Evolutionary conservation across 2,797 vertebrate genomes (phyloP), one percentile per base, ranked within the genome.

Genomic region (Muscicapa striata): DNA sequence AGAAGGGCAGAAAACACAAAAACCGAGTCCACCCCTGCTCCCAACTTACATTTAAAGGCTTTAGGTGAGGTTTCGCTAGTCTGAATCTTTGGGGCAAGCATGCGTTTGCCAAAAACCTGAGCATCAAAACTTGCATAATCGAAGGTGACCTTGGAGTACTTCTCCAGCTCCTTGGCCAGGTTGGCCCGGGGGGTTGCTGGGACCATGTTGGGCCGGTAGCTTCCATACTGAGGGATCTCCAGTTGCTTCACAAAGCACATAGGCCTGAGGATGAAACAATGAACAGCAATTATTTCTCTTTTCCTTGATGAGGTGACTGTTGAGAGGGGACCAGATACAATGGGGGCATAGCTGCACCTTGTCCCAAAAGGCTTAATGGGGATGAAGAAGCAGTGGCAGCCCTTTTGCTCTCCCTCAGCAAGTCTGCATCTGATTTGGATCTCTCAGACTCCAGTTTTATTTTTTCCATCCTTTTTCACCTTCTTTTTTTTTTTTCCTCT

Each of bases 91-190:
- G 99, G 99, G 97, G 98, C 99, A 98, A 99, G 99, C 98, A 98
- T 98, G 97, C 98, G 99, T 98, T 99, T 99, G 98, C 99, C 99
- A 90, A 99, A 99, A 98, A 99, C 99, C 98, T 99, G 99, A 97
- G 99, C 99, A 87, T 99, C 99, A 91, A 99, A 99, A 98, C 99
- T 99, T 98, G 99, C 99, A 98, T 99, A 99, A 98, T 99, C 99
- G 90, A 99, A 99, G 98, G 99, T 99, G 97, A 99, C 99, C 98
- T 99, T 99, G 98, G 99, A 99, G 98, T 99, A 99, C 94, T 99
- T 99, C 98, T 99, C 99, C 98, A 99, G 98, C 97, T 99, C 99
- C 98, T 98, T 99, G 97, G 99, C 99, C 98, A 99, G 98, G 98
- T 99, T 99, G 97, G 99, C 99, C 51, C 99, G 98, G 40, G 99